Evolutionary conservation across 37 sponge, comb jelly and placozoan genomes (phyloP), one percentile per base, ranked within the genome.

Genomic region (Diacarnus erythraeanus): DNA sequence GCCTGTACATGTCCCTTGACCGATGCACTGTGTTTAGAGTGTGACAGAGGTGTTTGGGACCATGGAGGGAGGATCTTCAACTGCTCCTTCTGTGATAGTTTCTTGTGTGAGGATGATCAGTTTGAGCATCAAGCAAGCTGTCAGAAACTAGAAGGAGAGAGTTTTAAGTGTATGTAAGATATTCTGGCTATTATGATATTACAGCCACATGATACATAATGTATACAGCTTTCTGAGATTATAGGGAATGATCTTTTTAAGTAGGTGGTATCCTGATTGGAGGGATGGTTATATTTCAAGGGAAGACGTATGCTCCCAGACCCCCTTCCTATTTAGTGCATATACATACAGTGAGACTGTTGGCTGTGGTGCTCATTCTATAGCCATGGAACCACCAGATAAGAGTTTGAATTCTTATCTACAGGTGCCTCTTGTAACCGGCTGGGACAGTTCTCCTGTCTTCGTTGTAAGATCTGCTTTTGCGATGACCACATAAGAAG

Each of bases 111-210:
- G 81, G 99, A 99, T 71, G 99, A 99, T 64, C 99, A 99, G 89
- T 96, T 99, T 90, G 99, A 99, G 67, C 99, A 99, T 72, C 99
- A 99, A 66, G 96, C 99, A 64, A 94, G 93, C 80, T 99, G 99
- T 59, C 99, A 99, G 85, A 92, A 84, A 59, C 43, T 99, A 22
- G 94, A 94, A 18, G 67, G 88, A 43, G 96, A 96, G 63, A 83
- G 74, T 26, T 72, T 87, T 35, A 99, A 99, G 82, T 99, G 99
- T 96, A 77, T 63, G 72, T 44, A 36, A n/a, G n/a, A n/a, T n/a
- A n/a, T n/a, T n/a, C n/a, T n/a, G n/a, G n/a, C n/a, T n/a, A n/a
- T n/a, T n/a, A n/a, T n/a, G n/a, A n/a, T n/a, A n/a, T n/a, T n/a
- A n/a, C n/a, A n/a, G n/a, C n/a, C n/a, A n/a, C n/a, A n/a, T n/a